Evolutionary conservation across 2,797 vertebrate species (phyloP).

Genomic region (Microctenopoma steveboyesi): DNA sequence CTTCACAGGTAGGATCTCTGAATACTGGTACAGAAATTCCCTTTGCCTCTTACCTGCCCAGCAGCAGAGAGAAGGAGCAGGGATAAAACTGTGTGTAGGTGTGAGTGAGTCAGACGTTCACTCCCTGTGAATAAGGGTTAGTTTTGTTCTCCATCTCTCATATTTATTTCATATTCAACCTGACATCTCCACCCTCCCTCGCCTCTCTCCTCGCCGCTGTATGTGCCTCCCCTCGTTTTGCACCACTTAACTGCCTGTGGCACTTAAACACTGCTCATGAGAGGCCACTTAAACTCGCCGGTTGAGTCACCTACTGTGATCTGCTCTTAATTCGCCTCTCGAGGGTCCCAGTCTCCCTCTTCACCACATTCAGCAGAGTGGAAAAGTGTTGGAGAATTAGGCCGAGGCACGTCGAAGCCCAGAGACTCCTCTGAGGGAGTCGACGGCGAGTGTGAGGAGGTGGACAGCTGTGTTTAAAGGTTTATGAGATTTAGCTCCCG

Average conservation of each 20-base stretch:
- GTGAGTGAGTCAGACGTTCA: constrained; percentile 26
- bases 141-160: constrained; percentile 62
- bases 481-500: constrained; percentile 14
- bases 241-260: constrained; percentile 68
- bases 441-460: constrained; percentile 14
- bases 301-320: constrained; percentile 62
- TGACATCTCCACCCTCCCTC: constrained; percentile 36
- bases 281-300: constrained; percentile 69
- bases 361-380: constrained; percentile 31
- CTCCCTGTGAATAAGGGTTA: constrained; percentile 21
- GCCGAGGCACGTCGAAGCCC: constrained; percentile 17
- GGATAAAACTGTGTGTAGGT: constrained; percentile 21
- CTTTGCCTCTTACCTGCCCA: constrained; percentile 13
- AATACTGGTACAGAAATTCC: constrained; percentile 4
- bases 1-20: constrained; percentile 89
- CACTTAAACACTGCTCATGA: constrained; percentile 71
- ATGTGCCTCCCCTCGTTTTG: constrained; percentile 47
- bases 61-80: constrained; percentile 16
- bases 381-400: constrained; percentile 48
- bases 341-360: constrained; percentile 24
- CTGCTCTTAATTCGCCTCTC: constrained; percentile 68
- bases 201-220: constrained; percentile 6
- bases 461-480: constrained; percentile 26
- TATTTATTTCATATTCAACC: constrained; percentile 64
- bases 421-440: constrained; percentile 31